Evolutionary conservation across 2,888 invertebrate species (phyloP).

Genomic region (Aphrophora alni): DNA sequence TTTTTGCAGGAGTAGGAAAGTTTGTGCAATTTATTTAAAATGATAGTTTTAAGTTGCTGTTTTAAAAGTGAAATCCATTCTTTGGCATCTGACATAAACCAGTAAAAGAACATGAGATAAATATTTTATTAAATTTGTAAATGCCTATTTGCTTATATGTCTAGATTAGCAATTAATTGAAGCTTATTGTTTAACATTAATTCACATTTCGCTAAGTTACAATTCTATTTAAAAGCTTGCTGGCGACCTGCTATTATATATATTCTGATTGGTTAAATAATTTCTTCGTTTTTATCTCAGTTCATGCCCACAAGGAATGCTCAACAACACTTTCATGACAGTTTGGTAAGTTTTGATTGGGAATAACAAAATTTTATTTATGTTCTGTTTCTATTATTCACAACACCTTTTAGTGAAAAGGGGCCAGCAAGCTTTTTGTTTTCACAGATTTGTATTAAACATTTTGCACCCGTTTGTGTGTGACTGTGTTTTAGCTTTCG

Average conservation of each 20-base stretch:
- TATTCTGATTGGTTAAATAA: conserved; percentile 30
- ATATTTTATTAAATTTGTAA: no score
- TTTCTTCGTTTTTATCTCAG: conserved; percentile 32
- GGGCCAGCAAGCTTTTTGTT: conserved; percentile 42
- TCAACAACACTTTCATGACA: conserved; percentile 89
- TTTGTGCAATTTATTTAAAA: no score
- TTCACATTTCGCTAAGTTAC: not conserved
- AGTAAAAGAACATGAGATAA: no score
- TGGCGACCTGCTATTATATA: conserved; percentile 81
- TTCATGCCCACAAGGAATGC: conserved; percentile 74
- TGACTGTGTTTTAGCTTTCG: conserved; percentile 28
- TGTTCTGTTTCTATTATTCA: conserved; percentile 9
- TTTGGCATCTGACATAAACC: no score
- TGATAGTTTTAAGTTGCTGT: no score
- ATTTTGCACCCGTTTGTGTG: conserved; percentile 10
- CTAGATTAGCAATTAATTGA: no score
- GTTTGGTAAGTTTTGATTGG: conserved; percentile 74
- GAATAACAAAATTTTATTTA: conserved; percentile 4
- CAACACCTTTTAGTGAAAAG: conserved; percentile 18
- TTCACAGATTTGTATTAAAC: not conserved
- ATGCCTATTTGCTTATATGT: no score
- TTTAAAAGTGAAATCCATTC: no score
- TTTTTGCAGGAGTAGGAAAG: no score
- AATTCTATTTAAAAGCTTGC: conserved; percentile 62
- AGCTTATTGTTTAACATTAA: not conserved